Evolutionary conservation across 2,113 vertebrate species (phyloP), one percentile per base, ranked within the genome.

Genomic region (Serinus canaria): DNA sequence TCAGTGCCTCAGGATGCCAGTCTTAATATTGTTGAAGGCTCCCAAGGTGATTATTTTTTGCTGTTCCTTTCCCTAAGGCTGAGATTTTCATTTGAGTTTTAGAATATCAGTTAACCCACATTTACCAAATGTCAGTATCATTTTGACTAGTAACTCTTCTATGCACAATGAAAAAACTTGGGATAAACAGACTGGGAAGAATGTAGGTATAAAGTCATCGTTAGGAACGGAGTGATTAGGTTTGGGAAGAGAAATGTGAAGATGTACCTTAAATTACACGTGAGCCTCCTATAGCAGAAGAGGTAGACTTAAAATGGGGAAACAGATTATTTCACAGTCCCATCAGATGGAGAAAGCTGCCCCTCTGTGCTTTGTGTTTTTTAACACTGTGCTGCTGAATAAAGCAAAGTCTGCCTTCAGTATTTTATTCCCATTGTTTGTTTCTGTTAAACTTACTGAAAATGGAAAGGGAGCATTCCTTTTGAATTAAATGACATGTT

Each of bases 391-490:
- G 15, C 39, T 90, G 87, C 35, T 84, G 80, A 89, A 74, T 70
- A 74, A 90, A 93, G 66, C 77, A 75, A n/a, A 47, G 52, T 53
- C 68, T 95, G 80, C 86, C 80, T 90, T 62, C 50, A 70, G 73
- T 67, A 73, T 94, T 95, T 90, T 77, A 90, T 92, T 94, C 33
- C 31, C 24, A 68, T 63, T 1, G 0, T 82, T 89, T 95, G 70
- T 95, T 91, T 94, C 88, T 93, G 64, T 70, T 81, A 81, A 87
- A 81, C 89, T 77, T 67, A 60, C 76, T 89, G 86, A 92, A 97
- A 94, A 96, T 64, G 79, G 76, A 92, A 88, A 92, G 35, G 55
- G 49, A 90, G 63, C 33, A 41, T 81, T 83, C 60, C 35, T 91
- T 94, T 94, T 78, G 76, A 95, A 90, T 79, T 87, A 86, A 87